Conservation (phyloP, 23 tunicate species). For the Halocynthia roretzi region DNA sequence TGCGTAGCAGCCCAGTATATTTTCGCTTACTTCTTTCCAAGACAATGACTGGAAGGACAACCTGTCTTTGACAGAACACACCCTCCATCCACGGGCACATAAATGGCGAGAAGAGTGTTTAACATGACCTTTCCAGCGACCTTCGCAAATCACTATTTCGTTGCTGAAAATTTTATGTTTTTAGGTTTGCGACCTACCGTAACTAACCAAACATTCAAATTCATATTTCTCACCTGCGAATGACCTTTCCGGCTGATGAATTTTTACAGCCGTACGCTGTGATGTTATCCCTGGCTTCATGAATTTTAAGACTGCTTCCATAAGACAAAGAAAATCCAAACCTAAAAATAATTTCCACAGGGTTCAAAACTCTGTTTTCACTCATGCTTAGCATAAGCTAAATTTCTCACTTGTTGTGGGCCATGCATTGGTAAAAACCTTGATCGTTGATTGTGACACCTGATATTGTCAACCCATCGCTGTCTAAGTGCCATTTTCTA, state of each 20-base stretch:
- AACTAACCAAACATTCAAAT: not conserved
- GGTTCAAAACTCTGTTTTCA: not conserved
- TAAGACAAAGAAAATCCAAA: constrained; percentile 13
- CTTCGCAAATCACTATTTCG: constrained; percentile 29
- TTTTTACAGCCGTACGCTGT: constrained; percentile 20
- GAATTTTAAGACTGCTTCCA: not conserved
- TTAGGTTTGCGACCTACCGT: not conserved
- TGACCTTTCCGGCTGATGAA: not conserved
- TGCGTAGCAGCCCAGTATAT: constrained; percentile 65
- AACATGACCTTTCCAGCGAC: constrained; percentile 55
- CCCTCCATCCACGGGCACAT: constrained; percentile 70
- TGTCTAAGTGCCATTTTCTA: not conserved
- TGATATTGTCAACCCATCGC: constrained; percentile 22
- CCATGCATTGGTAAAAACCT: constrained; percentile 50
- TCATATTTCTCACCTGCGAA: not conserved
- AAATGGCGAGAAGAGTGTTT: constrained; percentile 35
- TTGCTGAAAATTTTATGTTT: not conserved
- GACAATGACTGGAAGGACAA: constrained; percentile 25
- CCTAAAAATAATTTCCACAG: not conserved
- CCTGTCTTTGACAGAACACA: constrained; percentile 43
- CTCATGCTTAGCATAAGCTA: not conserved
- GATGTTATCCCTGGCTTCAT: constrained; percentile 14
- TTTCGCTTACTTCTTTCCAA: constrained; percentile 40
- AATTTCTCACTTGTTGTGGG: constrained; percentile 42
- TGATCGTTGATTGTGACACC: not conserved